Evolutionary conservation across 2,888 invertebrate genomes (phyloP).

Genomic region (Pecten maximus): DNA sequence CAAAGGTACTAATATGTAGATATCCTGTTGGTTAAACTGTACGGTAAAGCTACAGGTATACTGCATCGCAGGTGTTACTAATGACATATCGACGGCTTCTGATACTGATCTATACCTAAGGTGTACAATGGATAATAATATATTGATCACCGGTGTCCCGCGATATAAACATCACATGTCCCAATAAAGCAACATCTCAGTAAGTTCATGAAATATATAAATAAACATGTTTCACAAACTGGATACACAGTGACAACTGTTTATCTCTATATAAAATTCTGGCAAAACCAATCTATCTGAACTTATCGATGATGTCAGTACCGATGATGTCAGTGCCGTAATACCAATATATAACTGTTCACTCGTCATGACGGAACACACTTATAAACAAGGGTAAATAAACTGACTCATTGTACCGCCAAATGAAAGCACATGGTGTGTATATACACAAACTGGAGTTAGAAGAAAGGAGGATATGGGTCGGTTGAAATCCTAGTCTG

Average conservation of each 20-base stretch:
- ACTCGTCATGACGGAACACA: neutral
- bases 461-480: constrained; percentile 27
- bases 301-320: constrained; percentile 27
- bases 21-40: constrained; percentile 15
- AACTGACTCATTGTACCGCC: constrained; percentile 34
- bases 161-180: neutral
- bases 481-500: constrained; percentile 42
- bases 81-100: neutral
- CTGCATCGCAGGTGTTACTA: neutral
- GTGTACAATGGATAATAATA: neutral
- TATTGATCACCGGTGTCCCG: neutral
- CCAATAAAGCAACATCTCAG: neutral
- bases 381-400: constrained; percentile 29
- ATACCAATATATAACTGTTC: neutral
- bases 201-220: neutral
- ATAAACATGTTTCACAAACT: neutral
- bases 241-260: neutral
- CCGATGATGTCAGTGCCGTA: constrained; percentile 3
- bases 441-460: constrained; percentile 35
- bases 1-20: neutral
- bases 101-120: neutral
- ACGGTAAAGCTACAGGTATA: neutral
- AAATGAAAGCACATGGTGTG: constrained; percentile 44
- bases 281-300: neutral
- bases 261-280: neutral